Conservation (phyloP, 2,888 invertebrate species). For the Hyposoter dolosus region DNA sequence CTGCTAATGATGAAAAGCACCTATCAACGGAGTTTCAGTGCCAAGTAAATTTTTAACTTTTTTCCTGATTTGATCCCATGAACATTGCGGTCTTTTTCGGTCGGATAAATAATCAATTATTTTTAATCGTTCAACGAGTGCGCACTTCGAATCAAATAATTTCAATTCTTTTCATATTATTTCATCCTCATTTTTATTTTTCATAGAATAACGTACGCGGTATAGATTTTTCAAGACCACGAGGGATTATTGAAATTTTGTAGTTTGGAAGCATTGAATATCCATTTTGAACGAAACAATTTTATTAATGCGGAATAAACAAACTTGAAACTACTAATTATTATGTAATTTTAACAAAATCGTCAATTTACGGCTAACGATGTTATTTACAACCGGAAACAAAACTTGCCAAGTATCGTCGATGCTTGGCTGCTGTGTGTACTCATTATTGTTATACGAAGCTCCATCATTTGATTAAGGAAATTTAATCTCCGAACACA, state of each 20-base stretch:
- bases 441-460: conserved; percentile 4
- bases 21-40: background rate
- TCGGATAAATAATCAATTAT: background rate
- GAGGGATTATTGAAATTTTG: background rate
- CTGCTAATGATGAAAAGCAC: background rate
- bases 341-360: background rate
- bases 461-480: background rate
- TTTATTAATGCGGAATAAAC: background rate
- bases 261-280: background rate
- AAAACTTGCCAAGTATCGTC: background rate
- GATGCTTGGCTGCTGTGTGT: background rate
- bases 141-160: background rate
- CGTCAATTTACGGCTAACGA: background rate
- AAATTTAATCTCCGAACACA: background rate
- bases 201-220: no score
- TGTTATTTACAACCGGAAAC: background rate
- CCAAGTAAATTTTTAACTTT: background rate
- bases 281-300: background rate
- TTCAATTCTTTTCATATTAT: background rate
- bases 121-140: background rate
- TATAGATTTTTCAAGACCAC: no score
- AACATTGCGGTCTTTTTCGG: background rate
- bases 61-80: background rate
- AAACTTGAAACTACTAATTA: background rate
- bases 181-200: no score